Conservation (phyloP, 1,140 invertebrate species). For the Goniozus legneri region DNA sequence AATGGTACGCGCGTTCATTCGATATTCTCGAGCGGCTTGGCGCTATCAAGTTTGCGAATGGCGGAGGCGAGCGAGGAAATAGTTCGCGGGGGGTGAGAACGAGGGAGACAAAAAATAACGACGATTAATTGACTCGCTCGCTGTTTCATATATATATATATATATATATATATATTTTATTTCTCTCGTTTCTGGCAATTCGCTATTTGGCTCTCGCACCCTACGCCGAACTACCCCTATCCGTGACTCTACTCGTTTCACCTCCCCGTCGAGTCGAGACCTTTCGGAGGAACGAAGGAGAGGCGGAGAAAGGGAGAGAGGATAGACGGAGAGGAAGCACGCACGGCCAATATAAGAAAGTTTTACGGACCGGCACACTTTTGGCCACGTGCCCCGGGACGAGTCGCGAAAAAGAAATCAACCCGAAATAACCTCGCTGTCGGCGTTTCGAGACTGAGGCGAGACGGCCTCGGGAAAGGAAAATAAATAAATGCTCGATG, state of each 20-base stretch:
- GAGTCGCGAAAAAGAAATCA: no score
- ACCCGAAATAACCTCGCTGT: no score
- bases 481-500: no score
- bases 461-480: no score
- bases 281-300: neutral
- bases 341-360: neutral
- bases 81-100: no score
- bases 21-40: neutral
- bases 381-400: no score
- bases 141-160: neutral
- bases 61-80: constrained; percentile 11
- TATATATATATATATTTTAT: neutral
- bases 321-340: neutral
- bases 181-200: neutral
- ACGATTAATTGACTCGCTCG: constrained; percentile 28
- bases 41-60: neutral
- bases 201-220: no score
- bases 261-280: neutral
- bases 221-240: no score
- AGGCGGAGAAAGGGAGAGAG: neutral
- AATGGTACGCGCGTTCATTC: no score
- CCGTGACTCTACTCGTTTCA: no score
- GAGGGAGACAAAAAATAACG: constrained; percentile 16
- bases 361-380: neutral
- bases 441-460: no score